phyloP scores from a whole-genome alignment of 2,888 invertebrate species.

The Lamproptera curius region DNA sequence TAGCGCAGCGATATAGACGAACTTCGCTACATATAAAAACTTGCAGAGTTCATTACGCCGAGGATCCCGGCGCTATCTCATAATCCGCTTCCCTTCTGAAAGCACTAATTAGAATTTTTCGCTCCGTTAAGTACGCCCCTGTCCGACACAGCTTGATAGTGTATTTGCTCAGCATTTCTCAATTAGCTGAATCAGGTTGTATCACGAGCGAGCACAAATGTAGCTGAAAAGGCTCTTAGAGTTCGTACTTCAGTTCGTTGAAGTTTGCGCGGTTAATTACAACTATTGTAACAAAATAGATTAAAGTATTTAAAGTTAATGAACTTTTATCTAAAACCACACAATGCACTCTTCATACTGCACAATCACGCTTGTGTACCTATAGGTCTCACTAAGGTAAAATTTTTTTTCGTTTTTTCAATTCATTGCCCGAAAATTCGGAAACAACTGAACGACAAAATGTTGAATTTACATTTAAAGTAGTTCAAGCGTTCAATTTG shows the following conservation, averaged over 20 bases:
- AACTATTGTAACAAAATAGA: too few species aligned
- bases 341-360: too few species aligned
- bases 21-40: constrained; percentile 9
- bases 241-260: not conserved
- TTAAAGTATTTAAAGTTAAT: too few species aligned
- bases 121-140: constrained; percentile 31
- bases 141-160: constrained; percentile 21
- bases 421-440: too few species aligned
- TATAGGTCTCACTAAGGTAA: too few species aligned
- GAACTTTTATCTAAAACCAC: too few species aligned
- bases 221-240: too few species aligned
- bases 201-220: not conserved
- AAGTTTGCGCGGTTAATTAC: not conserved
- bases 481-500: too few species aligned
- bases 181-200: constrained; percentile 2
- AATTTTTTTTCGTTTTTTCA: not conserved
- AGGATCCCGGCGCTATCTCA: constrained; percentile 36
- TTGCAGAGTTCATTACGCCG: constrained; percentile 36
- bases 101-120: constrained; percentile 45
- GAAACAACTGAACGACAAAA: not conserved
- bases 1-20: too few species aligned
- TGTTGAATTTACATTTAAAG: not conserved
- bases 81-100: constrained; percentile 43
- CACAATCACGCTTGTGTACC: too few species aligned
- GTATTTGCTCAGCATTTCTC: constrained; percentile 9